phyloP scores from a whole-genome alignment of 2,113 vertebrate species.

The Muscicapa adusta region DNA sequence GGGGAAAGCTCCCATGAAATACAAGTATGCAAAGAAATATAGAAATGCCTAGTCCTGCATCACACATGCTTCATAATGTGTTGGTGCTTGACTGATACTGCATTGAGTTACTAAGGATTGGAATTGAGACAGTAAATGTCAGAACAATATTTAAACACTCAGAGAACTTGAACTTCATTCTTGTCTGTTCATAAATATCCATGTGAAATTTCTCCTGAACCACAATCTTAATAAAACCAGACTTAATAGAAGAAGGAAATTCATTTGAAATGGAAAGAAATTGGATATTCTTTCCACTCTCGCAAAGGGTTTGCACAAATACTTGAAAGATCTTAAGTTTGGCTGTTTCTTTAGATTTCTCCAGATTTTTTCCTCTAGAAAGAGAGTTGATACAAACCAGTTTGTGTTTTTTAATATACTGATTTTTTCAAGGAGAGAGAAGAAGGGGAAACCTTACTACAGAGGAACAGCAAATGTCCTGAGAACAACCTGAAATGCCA shows the following conservation, averaged over 20 bases:
- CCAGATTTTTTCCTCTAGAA: not conserved
- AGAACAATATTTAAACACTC: not conserved
- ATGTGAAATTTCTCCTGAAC: not conserved
- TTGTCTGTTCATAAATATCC: not conserved
- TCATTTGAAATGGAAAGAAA: not conserved
- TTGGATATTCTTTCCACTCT: not conserved
- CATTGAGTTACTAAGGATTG: not conserved
- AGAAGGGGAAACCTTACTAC: not conserved
- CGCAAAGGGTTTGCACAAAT: not conserved
- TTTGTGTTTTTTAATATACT: not conserved
- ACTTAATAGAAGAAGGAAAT: not conserved
- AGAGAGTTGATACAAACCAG: not conserved
- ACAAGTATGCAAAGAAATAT: not conserved
- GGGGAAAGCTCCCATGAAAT: not conserved
- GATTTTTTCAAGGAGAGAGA: not conserved
- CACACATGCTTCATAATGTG: not conserved
- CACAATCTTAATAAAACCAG: not conserved
- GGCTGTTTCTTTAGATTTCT: not conserved
- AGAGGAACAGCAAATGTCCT: not conserved
- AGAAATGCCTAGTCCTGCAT: not conserved
- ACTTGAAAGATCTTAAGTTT: not conserved
- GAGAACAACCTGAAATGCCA: slow-evolving; percentile 66
- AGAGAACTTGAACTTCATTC: not conserved
- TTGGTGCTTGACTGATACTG: not conserved
- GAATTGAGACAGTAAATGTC: not conserved